Evolutionary conservation across 2,113 vertebrate species (phyloP).

Genomic region (Dolichallabes microphthalmus): DNA sequence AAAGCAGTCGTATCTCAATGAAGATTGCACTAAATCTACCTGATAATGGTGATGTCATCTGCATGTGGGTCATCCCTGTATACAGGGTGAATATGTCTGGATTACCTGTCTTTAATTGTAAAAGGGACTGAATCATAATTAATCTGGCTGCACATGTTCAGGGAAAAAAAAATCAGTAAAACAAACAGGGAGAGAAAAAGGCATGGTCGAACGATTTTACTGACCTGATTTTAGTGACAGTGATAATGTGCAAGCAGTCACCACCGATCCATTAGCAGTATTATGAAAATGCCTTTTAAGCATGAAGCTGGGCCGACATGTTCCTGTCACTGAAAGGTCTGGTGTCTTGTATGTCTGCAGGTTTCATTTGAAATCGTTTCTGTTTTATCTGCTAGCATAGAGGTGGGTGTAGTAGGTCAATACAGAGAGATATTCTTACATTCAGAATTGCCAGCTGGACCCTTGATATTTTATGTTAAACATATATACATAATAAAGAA

Average conservation of each 20-base stretch:
- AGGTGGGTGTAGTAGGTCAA: background rate
- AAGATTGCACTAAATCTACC: background rate
- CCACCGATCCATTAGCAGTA: slow-evolving; percentile 28
- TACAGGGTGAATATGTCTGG: background rate
- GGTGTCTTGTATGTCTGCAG: slow-evolving; percentile 5
- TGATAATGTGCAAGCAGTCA: slow-evolving; percentile 27
- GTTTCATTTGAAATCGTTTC: slow-evolving; percentile 24
- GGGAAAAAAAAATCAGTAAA: background rate
- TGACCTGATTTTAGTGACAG: slow-evolving; percentile 27
- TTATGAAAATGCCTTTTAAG: slow-evolving; percentile 38
- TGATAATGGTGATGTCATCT: slow-evolving; percentile 24
- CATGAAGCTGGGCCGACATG: slow-evolving; percentile 35
- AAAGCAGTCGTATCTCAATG: background rate
- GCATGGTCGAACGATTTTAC: slow-evolving; percentile 47
- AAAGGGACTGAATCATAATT: slow-evolving; percentile 12
- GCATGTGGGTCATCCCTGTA: slow-evolving; percentile 12
- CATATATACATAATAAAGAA: background rate
- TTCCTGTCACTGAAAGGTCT: slow-evolving; percentile 22
- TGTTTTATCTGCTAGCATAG: background rate
- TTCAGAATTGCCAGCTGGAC: background rate
- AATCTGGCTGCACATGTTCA: background rate
- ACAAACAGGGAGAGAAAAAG: background rate
- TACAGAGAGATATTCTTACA: slow-evolving; percentile 18
- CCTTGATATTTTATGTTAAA: background rate
- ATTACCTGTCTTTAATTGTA: slow-evolving; percentile 6